Percentiles rank a stretch among this genome's conserved stretches.
Evolutionary conservation across 2,797 vertebrate species (phyloP).

Genomic region (Pantherophis alleghaniensis): DNA sequence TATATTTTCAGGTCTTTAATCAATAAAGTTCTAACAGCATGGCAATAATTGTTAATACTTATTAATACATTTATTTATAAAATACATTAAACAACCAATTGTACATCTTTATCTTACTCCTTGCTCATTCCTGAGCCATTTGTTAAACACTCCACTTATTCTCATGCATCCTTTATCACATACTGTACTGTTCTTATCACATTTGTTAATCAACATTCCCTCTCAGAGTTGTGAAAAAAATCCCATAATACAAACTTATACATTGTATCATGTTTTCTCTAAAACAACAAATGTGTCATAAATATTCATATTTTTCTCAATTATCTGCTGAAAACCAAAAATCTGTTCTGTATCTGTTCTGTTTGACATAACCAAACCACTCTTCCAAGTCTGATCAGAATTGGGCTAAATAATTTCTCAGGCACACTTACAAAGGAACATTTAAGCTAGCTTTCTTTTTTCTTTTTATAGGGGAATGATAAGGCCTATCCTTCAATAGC

Average conservation of each 20-base stretch:
- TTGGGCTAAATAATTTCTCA: background rate
- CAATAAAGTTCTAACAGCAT: background rate
- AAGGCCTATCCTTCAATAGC: background rate
- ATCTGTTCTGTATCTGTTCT: background rate
- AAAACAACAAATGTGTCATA: background rate
- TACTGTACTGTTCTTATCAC: background rate
- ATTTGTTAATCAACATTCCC: background rate
- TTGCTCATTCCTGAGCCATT: background rate
- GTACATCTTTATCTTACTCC: background rate
- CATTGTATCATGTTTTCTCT: background rate
- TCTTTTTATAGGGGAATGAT: background rate
- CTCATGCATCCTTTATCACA: background rate
- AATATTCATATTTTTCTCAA: background rate
- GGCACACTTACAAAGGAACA: background rate
- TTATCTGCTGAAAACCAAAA: background rate
- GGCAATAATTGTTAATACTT: background rate
- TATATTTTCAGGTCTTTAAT: background rate
- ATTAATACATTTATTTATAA: background rate
- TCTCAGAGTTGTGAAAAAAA: background rate
- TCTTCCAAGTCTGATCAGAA: background rate
- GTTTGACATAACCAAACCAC: background rate
- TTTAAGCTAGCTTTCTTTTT: background rate
- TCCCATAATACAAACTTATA: background rate
- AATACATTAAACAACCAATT: background rate
- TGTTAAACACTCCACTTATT: background rate